These are phyloP conservation scores for Argyrosomus japonicus DNA, from an alignment of 2,113 vertebrate genomes.

Conservation along the genomic window DNA sequence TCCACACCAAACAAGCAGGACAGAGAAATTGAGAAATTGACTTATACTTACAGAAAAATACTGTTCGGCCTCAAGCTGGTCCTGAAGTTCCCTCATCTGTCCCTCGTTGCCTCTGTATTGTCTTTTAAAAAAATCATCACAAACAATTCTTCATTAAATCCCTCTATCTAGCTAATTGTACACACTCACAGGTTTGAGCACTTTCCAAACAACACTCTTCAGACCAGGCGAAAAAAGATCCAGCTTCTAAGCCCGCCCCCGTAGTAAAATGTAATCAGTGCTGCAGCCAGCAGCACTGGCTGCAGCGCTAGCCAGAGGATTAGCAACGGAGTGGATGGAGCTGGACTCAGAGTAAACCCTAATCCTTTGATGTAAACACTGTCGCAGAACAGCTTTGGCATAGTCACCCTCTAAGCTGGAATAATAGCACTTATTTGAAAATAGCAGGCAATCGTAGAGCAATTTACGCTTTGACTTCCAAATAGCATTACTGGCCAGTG, in stretches of 20 bases:
- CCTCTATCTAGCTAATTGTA: neutral
- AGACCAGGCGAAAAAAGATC: neutral
- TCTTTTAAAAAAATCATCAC: conserved; percentile 75
- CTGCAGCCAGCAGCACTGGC: conserved; percentile 7
- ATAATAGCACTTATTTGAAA: conserved; percentile 74
- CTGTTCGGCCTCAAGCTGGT: conserved; percentile 98
- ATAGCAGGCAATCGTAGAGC: conserved; percentile 62
- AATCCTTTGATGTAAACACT: conserved; percentile 77
- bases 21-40: neutral
- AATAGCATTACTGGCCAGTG: conserved; percentile 70
- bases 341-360: conserved; percentile 64
- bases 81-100: conserved; percentile 99
- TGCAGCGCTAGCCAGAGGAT: conserved; percentile 51
- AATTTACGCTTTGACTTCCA: conserved; percentile 69
- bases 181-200: neutral
- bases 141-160: neutral
- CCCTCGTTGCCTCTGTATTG: conserved; percentile 99
- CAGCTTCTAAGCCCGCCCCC: neutral
- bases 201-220: neutral
- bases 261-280: conserved; percentile 7
- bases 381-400: conserved; percentile 64
- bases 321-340: conserved; percentile 59
- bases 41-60: conserved; percentile 95
- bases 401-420: conserved; percentile 69
- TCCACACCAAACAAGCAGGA: neutral